Percentiles rank a stretch among this genome's conserved stretches.
Evolutionary conservation across 1,140 invertebrate species (phyloP).

Genomic region (Mya arenaria): DNA sequence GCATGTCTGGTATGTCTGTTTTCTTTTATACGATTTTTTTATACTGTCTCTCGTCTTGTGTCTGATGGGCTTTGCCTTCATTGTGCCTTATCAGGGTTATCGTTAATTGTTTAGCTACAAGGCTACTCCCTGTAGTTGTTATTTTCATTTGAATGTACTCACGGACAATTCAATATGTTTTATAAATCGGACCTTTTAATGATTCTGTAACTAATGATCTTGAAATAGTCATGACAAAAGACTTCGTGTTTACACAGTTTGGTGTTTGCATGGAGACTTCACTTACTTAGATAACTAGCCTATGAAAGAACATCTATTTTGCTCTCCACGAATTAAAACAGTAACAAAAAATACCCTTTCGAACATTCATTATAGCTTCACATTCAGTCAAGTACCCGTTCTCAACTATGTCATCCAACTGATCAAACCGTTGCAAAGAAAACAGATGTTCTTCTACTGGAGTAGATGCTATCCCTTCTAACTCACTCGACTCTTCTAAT

Average conservation of each 20-base stretch:
- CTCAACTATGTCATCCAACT: constrained; percentile 53
- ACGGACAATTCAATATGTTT: no score
- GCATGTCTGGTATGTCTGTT: no score
- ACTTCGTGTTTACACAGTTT: no score
- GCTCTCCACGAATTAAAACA: background rate
- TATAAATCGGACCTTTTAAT: background rate
- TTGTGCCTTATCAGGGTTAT: no score
- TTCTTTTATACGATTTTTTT: no score
- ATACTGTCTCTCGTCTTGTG: no score
- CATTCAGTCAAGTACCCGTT: constrained; percentile 64
- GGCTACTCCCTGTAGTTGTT: no score
- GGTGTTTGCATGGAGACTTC: no score
- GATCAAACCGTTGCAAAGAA: constrained; percentile 66
- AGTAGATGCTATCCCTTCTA: constrained; percentile 65
- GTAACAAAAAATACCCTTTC: background rate
- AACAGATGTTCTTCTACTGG: constrained; percentile 68
- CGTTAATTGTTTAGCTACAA: no score
- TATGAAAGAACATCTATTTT: background rate
- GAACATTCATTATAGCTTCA: constrained; percentile 48
- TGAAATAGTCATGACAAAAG: no score
- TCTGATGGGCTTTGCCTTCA: no score
- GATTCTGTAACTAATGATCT: background rate
- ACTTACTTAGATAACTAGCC: background rate
- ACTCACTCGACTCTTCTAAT: constrained; percentile 65
- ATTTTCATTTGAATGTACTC: no score